These are phyloP conservation scores for Heterodera filipjevi DNA, from an alignment of 2,888 invertebrate genomes.

Conservation along the genomic window DNA sequence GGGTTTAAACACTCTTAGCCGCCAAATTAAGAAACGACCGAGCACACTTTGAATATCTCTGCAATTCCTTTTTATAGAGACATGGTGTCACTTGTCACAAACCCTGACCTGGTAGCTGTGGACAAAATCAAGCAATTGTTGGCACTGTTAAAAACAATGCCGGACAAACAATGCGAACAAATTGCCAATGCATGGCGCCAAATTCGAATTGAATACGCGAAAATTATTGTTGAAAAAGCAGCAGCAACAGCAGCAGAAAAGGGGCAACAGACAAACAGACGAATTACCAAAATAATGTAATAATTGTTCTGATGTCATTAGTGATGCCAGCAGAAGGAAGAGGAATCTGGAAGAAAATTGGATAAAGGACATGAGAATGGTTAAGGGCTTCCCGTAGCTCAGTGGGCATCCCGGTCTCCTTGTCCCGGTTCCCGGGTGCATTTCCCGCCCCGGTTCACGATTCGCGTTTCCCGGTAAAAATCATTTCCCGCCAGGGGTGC, in stretches of 20 bases:
- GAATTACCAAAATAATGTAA: background rate
- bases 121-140: background rate
- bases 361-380: too few species aligned
- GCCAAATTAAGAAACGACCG: background rate
- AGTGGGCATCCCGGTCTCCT: too few species aligned
- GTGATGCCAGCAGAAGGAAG: too few species aligned
- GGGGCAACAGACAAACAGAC: background rate
- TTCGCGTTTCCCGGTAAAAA: too few species aligned
- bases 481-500: too few species aligned
- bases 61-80: background rate
- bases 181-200: background rate
- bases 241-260: too few species aligned
- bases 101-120: background rate
- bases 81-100: background rate
- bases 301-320: too few species aligned
- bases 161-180: background rate
- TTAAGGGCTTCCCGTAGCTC: too few species aligned
- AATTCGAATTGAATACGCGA: conserved; percentile 4
- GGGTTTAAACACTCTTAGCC: background rate
- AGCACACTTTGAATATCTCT: background rate
- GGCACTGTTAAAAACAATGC: background rate
- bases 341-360: too few species aligned
- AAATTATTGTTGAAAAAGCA: background rate
- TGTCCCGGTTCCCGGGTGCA: too few species aligned
- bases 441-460: too few species aligned